These are phyloP conservation scores for Schizothorax lantsangensis DNA, from an alignment of 2,797 vertebrate species.

Conservation along the genomic window DNA sequence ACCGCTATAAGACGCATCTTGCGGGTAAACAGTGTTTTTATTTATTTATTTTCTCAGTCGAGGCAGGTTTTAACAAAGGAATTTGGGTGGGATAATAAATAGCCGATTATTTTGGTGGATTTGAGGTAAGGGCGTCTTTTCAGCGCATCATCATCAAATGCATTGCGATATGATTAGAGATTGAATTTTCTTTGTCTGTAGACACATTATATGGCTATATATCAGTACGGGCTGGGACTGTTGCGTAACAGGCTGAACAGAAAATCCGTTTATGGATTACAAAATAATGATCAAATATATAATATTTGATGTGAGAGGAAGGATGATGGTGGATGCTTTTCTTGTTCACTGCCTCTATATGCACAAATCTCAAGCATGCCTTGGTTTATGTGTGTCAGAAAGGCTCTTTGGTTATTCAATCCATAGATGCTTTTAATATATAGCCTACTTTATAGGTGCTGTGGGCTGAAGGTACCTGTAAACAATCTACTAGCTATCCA, in stretches of 20 bases:
- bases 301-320: not conserved
- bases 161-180: conserved; percentile 37
- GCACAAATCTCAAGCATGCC: not conserved
- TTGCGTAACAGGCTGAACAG: conserved; percentile 41
- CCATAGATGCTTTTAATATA: conserved; percentile 20
- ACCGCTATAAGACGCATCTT: conserved; percentile 51
- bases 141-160: conserved; percentile 22
- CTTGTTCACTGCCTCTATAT: conserved; percentile 1
- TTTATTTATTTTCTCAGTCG: conserved; percentile 29
- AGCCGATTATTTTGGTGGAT: conserved; percentile 18
- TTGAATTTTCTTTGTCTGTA: conserved; percentile 56
- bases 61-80: conserved; percentile 19
- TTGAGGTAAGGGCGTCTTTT: conserved; percentile 45
- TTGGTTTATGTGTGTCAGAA: conserved; percentile 23
- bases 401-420: not conserved
- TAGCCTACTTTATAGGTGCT: conserved; percentile 5
- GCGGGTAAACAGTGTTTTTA: conserved; percentile 44
- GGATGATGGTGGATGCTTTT: conserved; percentile 4
- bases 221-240: conserved; percentile 38
- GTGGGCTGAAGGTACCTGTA: conserved; percentile 36
- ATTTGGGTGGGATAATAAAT: not conserved
- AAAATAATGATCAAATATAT: conserved; percentile 16
- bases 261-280: not conserved
- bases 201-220: conserved; percentile 46
- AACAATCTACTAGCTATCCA: conserved; percentile 17